Conservation (phyloP, 2,113 vertebrate genomes). For the Reinhardtius hippoglossoides region DNA sequence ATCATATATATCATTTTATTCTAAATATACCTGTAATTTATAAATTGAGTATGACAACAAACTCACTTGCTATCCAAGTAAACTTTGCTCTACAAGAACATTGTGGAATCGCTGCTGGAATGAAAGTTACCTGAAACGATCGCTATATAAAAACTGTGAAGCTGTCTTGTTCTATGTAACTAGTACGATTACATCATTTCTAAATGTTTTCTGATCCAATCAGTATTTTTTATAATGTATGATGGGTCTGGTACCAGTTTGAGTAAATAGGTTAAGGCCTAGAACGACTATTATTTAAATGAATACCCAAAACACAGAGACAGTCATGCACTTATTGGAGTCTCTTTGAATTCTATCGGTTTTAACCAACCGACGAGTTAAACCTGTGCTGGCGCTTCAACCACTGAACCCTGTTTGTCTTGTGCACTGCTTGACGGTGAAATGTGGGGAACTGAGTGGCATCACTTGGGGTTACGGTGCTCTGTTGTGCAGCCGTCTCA, state of each 20-base stretch:
- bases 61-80: not conserved
- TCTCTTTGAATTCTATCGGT: not conserved
- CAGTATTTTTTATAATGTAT: not conserved
- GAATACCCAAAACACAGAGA: not conserved
- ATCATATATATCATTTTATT: no score
- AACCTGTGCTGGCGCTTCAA: not conserved
- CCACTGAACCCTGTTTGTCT: slow-evolving; percentile 15
- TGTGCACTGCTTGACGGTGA: slow-evolving; percentile 13
- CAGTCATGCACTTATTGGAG: not conserved
- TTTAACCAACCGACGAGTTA: not conserved
- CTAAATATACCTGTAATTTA: not conserved
- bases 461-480: slow-evolving; percentile 34
- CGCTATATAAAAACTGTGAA: not conserved
- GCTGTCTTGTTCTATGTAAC: no score
- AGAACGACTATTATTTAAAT: not conserved
- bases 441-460: slow-evolving; percentile 37
- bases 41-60: not conserved
- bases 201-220: not conserved
- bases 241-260: not conserved
- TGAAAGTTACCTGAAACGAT: not conserved
- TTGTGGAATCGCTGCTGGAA: not conserved
- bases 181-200: no score
- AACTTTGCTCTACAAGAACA: not conserved
- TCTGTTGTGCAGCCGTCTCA: slow-evolving; percentile 62
- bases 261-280: no score